Conservation (phyloP, 2,113 vertebrate species). For the Piaya cayana region DNA sequence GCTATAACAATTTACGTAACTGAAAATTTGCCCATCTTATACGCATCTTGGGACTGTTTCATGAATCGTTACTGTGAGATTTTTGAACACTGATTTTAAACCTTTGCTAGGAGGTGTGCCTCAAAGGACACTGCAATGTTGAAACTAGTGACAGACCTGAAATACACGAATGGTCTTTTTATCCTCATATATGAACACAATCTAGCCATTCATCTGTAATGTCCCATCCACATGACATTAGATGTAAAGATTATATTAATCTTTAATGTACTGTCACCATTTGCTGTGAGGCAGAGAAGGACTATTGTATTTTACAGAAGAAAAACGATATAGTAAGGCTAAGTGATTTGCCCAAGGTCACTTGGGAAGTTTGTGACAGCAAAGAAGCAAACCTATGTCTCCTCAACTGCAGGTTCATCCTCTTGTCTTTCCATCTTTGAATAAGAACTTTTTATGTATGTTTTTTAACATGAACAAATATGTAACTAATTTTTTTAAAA, state of each 20-base stretch:
- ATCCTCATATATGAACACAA: background rate
- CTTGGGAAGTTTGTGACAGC: background rate
- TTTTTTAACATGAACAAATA: background rate
- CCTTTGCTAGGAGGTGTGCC: background rate
- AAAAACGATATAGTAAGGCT: background rate
- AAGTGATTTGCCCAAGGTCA: background rate
- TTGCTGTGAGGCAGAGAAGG: background rate
- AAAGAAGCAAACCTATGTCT: background rate
- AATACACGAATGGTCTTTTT: background rate
- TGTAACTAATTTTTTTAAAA: background rate
- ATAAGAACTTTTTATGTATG: background rate
- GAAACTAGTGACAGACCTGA: background rate
- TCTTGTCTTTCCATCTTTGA: background rate
- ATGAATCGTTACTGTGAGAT: background rate
- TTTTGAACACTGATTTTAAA: background rate
- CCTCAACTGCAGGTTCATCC: background rate
- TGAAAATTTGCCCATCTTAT: background rate
- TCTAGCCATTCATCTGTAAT: background rate
- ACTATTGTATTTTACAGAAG: background rate
- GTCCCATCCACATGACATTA: background rate
- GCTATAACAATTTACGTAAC: background rate
- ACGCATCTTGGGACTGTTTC: background rate
- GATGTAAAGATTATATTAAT: background rate
- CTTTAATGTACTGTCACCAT: background rate
- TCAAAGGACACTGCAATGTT: background rate